Base-by-base conservation (phyloP, 2,888 invertebrate species). In the Platycheirus rosarum region DNA sequence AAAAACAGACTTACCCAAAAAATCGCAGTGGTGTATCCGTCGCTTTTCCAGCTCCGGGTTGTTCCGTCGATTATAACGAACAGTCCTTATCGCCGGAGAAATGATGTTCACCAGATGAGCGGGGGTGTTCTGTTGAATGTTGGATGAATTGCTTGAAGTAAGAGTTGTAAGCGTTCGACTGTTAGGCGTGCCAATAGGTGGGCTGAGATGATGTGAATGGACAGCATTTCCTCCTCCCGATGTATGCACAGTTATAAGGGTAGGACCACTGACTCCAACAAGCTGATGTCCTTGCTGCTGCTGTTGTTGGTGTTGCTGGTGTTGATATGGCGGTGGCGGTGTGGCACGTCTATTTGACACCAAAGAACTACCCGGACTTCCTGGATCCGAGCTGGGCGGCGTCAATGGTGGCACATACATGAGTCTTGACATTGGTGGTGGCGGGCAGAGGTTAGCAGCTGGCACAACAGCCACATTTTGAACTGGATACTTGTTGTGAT, bases 41-140 rank as follows among this genome's bases (percentile, higher is more conserved):
- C 98, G 92, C 91, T 98, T 98, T 91, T 98, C 98, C 86, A 98
- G 91, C 90, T 98, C 98, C 0, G 98, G 98, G 91, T 98, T 98
- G 91, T 98, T 98, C 89, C 98, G 93, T 85, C 98, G 92, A 92
- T 98, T 98, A 92, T 97, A 98, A 88, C 95, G 96, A 85, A 93
- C 90, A 26, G 91, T 89, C 84, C 90, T 88, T 23, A 90, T 87
- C 26, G 84, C 62, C 16, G 87, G 86, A 73, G 88, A 88, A 79
- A 89, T 90, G 60, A 89, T 85, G 62, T 88, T 88, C 26, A 89
- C 89, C 57, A 90, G 86, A 80, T 89, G 89, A 29, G 89, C 89
- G 14, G 89, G 87, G 11, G 88, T 88, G 37, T 74, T 71, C 74
- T 87, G 88, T 53, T 87, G 88, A n/a, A 77, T 44, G 48, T 82